phyloP scores from a whole-genome alignment of 2,888 invertebrate species.

The Chydorus sphaericus region DNA sequence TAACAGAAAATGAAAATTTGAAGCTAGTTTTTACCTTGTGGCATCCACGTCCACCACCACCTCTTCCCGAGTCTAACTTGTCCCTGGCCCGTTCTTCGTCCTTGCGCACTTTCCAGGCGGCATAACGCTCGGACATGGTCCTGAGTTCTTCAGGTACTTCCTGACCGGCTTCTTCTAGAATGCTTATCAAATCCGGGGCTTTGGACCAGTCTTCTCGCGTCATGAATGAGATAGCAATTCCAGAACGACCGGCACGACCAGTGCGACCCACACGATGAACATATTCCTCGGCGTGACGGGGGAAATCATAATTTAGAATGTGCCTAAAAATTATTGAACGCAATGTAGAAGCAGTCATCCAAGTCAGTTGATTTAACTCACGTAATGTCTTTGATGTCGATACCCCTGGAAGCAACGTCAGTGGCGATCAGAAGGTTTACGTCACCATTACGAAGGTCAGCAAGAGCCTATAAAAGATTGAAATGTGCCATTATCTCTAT shows the following conservation, averaged over 20 bases:
- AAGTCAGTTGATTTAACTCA: conserved; percentile 28
- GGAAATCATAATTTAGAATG: conserved; percentile 86
- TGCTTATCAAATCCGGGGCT: conserved; percentile 64
- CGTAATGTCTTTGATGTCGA: conserved; percentile 78
- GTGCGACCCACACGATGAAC: conserved; percentile 92
- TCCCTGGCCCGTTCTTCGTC: conserved; percentile 38
- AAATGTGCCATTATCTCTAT: too few species aligned
- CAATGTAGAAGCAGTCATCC: conserved; percentile 23
- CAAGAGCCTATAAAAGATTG: conserved; percentile 45
- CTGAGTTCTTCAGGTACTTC: conserved; percentile 59
- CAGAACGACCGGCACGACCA: conserved; percentile 75
- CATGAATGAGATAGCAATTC: conserved; percentile 67
- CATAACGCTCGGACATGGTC: conserved; percentile 58
- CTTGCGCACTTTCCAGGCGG: conserved; percentile 47
- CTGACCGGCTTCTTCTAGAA: conserved; percentile 75
- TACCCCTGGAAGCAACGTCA: conserved; percentile 85
- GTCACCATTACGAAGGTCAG: conserved; percentile 61
- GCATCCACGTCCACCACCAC: conserved; percentile 17
- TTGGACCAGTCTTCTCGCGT: conserved; percentile 67
- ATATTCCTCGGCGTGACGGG: conserved; percentile 86
- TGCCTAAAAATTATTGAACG: conserved; percentile 44
- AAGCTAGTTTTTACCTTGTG: too few species aligned
- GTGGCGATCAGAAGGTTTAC: conserved; percentile 80
- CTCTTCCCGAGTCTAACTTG: conserved; percentile 30
- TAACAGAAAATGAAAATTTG: too few species aligned